A percentile compares a stretch with the other conserved stretches of the same genome.
Evolutionary conservation across 2,797 vertebrate genomes (phyloP).

Genomic region (Malurus leucopterus): DNA sequence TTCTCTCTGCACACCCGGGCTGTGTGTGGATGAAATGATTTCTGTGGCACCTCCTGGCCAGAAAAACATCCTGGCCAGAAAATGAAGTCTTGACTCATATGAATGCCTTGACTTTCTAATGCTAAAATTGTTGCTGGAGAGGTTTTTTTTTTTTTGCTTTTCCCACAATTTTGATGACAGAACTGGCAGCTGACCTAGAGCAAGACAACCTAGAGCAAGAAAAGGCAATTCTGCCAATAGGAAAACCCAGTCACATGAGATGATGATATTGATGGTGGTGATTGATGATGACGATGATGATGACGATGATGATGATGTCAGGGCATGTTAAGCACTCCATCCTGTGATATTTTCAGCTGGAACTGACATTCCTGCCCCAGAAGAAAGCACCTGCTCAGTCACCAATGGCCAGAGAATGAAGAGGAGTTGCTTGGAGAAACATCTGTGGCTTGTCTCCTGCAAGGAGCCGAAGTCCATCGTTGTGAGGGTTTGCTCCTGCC

Average conservation of each 20-base stretch:
- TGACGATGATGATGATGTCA: not conserved
- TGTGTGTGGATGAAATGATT: too few species aligned
- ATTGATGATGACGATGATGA: not conserved
- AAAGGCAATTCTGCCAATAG: not conserved
- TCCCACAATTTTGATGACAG: too few species aligned
- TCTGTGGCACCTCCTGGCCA: too few species aligned
- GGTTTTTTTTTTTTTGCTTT: too few species aligned
- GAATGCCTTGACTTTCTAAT: too few species aligned
- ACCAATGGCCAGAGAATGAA: not conserved
- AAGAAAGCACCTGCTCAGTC: not conserved
- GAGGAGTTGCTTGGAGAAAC: not conserved
- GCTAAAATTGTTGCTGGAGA: too few species aligned
- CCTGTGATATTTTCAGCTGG: not conserved
- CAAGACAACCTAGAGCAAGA: not conserved
- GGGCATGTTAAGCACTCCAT: not conserved
- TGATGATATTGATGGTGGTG: not conserved
- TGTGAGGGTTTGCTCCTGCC: not conserved
- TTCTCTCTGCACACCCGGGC: too few species aligned
- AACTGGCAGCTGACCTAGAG: not conserved
- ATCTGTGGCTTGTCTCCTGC: not conserved
- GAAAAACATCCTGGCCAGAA: too few species aligned
- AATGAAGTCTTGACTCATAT: too few species aligned
- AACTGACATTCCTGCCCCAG: not conserved
- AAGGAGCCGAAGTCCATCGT: not conserved
- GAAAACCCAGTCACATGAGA: not conserved